Conservation (phyloP, 2,113 vertebrate genomes). For the Alligator mississippiensis region DNA sequence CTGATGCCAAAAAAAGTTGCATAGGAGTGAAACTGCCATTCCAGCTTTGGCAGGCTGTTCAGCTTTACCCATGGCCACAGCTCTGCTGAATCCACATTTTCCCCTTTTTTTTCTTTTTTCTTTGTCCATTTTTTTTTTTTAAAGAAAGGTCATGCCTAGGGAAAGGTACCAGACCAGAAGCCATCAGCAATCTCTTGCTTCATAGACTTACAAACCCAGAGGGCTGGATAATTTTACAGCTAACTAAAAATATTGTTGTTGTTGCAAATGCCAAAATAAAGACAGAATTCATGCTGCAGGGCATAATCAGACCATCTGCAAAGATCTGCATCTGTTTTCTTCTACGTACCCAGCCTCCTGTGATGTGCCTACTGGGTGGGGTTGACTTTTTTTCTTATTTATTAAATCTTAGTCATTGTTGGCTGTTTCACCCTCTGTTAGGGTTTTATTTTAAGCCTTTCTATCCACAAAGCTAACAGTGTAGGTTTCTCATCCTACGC, state of each 20-base stretch:
- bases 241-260: neutral
- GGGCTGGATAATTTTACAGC: neutral
- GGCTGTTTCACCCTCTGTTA: neutral
- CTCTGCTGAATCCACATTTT: neutral
- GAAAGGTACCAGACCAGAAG: neutral
- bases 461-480: slow-evolving; percentile 20
- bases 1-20: neutral
- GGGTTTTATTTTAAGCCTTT: slow-evolving; percentile 9
- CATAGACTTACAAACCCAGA: neutral
- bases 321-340: neutral
- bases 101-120: neutral
- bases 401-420: neutral
- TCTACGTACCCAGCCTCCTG: rapidly evolving
- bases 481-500: neutral
- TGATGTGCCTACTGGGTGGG: neutral
- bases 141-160: neutral
- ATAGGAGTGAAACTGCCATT: neutral
- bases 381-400: neutral
- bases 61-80: neutral
- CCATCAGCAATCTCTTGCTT: too few species aligned
- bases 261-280: neutral
- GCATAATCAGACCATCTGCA: rapidly evolving
- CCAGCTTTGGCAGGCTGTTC: neutral
- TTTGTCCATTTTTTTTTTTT: neutral
- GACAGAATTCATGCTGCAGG: neutral